Evolutionary conservation across 2,113 vertebrate genomes (phyloP).

Genomic region (Hypomesus transpacificus): DNA sequence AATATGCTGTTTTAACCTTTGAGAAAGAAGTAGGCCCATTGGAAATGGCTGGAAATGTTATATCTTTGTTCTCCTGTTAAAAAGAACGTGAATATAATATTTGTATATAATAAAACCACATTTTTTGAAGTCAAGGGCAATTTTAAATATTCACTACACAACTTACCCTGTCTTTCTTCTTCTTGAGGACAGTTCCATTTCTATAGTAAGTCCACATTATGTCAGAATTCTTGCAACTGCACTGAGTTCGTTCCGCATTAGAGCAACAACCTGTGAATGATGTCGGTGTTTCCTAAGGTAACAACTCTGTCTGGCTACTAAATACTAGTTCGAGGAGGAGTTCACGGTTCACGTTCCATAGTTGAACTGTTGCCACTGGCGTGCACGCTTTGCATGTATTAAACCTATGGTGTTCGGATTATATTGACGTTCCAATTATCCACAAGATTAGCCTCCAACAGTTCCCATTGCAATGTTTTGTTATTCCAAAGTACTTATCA

Average conservation of each 20-base stretch:
- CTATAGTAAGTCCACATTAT: constrained; percentile 45
- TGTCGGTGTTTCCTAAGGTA: not conserved
- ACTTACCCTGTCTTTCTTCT: constrained; percentile 47
- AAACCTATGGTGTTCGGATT: not conserved
- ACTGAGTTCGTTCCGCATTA: too few relatives aligned
- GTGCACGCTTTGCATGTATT: not conserved
- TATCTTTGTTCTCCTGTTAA: constrained; percentile 44
- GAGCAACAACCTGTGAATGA: not conserved
- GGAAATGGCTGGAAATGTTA: constrained; percentile 48
- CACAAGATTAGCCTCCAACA: not conserved
- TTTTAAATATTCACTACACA: not conserved
- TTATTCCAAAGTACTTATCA: constrained; percentile 3
- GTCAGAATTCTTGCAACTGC: not conserved
- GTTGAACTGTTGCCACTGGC: not conserved
- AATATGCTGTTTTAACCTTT: constrained; percentile 27
- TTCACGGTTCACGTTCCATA: not conserved
- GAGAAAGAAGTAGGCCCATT: constrained; percentile 8
- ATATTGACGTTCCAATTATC: too few relatives aligned
- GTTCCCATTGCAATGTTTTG: constrained; percentile 5
- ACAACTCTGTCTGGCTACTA: not conserved
- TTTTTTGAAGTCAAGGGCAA: not conserved
- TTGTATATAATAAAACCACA: not conserved
- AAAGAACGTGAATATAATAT: not conserved
- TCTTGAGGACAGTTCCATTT: constrained; percentile 35
- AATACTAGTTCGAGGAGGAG: not conserved